A percentile compares a stretch with the other conserved stretches of the same genome.
Conservation (phyloP, 2,797 vertebrate species). For the Rhyacichthys aspro region DNA sequence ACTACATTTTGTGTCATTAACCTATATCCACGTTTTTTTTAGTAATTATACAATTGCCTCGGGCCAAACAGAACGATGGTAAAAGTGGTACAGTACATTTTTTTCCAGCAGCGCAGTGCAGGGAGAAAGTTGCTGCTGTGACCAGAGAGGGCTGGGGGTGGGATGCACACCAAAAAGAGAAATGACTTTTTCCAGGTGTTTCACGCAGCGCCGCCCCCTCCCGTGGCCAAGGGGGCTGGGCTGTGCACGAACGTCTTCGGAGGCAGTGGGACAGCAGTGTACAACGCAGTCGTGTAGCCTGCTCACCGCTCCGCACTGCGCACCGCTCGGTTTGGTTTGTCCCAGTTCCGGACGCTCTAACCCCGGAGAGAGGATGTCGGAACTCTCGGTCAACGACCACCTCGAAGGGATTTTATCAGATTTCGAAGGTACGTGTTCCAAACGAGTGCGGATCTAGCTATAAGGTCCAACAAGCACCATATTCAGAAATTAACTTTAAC, state of each 20-base stretch:
- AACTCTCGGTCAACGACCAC: slow-evolving; percentile 86
- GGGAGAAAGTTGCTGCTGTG: too few relatives aligned
- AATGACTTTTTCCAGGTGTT: slow-evolving; percentile 60
- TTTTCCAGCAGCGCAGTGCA: too few relatives aligned
- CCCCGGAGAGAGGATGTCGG: slow-evolving; percentile 78
- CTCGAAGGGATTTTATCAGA: slow-evolving; percentile 89
- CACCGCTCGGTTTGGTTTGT: not conserved
- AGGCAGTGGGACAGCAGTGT: not conserved
- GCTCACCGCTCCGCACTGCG: not conserved
- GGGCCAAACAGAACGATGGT: too few relatives aligned
- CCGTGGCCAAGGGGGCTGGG: slow-evolving; percentile 23
- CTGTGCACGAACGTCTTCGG: not conserved
- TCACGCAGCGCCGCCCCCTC: slow-evolving; percentile 32
- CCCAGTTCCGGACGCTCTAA: not conserved
- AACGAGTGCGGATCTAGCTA: too few relatives aligned
- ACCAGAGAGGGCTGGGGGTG: too few relatives aligned
- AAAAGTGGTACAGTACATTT: too few relatives aligned
- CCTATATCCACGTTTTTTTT: too few relatives aligned
- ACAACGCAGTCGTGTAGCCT: not conserved
- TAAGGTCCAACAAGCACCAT: too few relatives aligned
- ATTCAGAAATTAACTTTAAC: too few relatives aligned
- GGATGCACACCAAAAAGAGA: not conserved
- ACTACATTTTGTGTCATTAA: too few relatives aligned
- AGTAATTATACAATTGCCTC: too few relatives aligned
- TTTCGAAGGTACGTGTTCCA: slow-evolving; percentile 85